A percentile compares a stretch with the other conserved stretches of the same genome.
phyloP scores from a whole-genome alignment of 2,113 vertebrate species.

The Tenrec ecaudatus region DNA sequence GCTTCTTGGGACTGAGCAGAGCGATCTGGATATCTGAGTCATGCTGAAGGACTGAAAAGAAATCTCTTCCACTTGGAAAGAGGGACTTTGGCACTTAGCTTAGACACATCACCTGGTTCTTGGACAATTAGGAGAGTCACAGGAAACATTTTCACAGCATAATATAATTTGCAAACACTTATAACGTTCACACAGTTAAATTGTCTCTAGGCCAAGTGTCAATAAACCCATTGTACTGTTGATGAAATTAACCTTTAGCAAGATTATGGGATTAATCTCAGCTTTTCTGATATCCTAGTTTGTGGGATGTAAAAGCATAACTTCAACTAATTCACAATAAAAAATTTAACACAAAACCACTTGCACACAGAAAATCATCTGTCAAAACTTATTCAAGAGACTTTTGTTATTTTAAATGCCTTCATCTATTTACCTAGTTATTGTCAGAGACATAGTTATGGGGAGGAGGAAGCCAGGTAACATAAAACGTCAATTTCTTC shows the following conservation, averaged over 20 bases:
- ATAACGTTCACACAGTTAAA: not conserved
- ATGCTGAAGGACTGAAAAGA: constrained; percentile 45
- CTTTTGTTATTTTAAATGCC: not conserved
- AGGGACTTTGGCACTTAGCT: not conserved
- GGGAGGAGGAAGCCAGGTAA: not conserved
- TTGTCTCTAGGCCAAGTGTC: constrained; percentile 32
- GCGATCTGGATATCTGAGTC: not conserved
- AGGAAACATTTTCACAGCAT: not conserved
- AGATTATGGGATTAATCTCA: not conserved
- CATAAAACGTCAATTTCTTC: not conserved
- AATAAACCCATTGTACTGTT: not conserved
- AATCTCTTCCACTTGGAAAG: not conserved
- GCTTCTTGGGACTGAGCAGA: not conserved
- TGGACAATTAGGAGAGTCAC: constrained; percentile 26
- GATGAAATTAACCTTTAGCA: constrained; percentile 25
- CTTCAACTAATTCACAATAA: too few species aligned
- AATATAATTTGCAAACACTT: not conserved
- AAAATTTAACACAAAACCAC: not conserved
- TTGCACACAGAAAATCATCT: not conserved
- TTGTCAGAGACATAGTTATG: not conserved
- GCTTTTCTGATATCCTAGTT: not conserved
- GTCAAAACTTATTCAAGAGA: constrained; percentile 17
- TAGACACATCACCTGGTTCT: not conserved
- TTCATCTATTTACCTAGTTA: not conserved
- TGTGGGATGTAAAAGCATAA: constrained; percentile 19